Evolutionary conservation across 92 coral and sea anemone species (phyloP), one percentile per base, ranked within the genome.

Genomic region (Isaurus tuberculatus): DNA sequence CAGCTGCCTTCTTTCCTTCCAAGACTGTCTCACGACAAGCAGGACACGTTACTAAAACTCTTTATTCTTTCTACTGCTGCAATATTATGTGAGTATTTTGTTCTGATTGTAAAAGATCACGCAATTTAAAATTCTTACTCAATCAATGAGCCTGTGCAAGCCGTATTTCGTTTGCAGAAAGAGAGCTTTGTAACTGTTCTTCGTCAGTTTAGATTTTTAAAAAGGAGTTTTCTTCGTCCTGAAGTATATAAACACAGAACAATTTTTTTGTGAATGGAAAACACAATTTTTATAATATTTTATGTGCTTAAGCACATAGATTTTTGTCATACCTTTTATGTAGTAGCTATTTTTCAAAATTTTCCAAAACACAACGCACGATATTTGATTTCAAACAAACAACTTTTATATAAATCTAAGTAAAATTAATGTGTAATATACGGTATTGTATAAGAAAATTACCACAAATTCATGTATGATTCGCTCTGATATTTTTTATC

Each of bases 21-120:
- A 0, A 90, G 89, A 53, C 88, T 97, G 1, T 94, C 99, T 26
- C 90, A 90, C 88, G 99, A 97, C 25, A 97, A 97, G 66, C 99
- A 97, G 70, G 98, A 94, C 91, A 97, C 99, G 88, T 91, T 97
- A 88, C 92, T 97, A 26, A 97, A 97, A 55, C 93, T 97, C 14
- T 88, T 94, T 15, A 86, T 97, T 8, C 84, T 97, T 20, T 97
- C 99, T 73, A 97, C 75, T 20, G 97, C 98, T 25, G 95, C 91
- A 30, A 90, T 93, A 48, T 89, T 97, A 80, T 97, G 99, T 97
- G 72, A 97, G 99, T 97, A 87, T 17, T 33, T 23, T 25, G 4
- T 30, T 53, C 63, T 26, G 66, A 63, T 44, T 43, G 28, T 32
- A 33, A 4, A 10, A 57, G 55, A 48, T 64, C 85, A 55, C 75